Percentiles rank a stretch among this genome's conserved stretches.
Evolutionary conservation across 2,888 invertebrate species (phyloP).

Genomic region (Dryobotodes eremita): DNA sequence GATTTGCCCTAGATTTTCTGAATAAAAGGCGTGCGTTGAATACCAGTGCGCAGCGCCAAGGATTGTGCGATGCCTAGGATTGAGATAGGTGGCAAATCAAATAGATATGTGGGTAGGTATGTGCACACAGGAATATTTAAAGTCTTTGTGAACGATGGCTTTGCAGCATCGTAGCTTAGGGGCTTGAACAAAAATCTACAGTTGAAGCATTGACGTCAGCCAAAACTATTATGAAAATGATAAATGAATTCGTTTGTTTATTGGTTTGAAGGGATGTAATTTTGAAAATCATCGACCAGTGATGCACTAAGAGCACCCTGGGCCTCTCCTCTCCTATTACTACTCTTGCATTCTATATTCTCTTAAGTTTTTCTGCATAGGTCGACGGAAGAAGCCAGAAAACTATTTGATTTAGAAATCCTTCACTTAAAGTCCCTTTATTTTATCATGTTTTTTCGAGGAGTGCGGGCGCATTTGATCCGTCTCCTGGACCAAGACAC

Average conservation of each 20-base stretch:
- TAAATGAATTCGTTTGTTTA: neutral
- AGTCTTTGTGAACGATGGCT: neutral
- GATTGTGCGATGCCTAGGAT: slow-evolving; percentile 19
- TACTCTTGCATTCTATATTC: neutral
- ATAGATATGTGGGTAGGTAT: neutral
- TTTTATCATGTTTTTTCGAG: neutral
- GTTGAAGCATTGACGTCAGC: too few species aligned
- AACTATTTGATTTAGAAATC: neutral
- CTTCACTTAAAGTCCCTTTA: neutral
- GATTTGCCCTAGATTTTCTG: slow-evolving; percentile 25
- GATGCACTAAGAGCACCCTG: neutral
- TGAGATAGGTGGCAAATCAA: slow-evolving; percentile 9
- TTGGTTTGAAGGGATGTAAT: neutral
- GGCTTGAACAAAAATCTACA: neutral
- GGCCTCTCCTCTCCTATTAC: too few species aligned
- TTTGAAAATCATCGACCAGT: neutral
- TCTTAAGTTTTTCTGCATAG: neutral
- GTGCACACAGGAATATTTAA: neutral
- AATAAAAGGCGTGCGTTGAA: slow-evolving; percentile 23
- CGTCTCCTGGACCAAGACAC: neutral
- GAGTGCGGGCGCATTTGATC: too few species aligned
- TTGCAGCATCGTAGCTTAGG: too few species aligned
- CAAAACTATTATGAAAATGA: neutral
- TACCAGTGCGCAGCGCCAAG: slow-evolving; percentile 2
- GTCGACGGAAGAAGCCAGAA: too few species aligned